Evolutionary conservation across 2,797 vertebrate genomes (phyloP), one percentile per base, ranked within the genome.

Genomic region (Xenentodon cancila): DNA sequence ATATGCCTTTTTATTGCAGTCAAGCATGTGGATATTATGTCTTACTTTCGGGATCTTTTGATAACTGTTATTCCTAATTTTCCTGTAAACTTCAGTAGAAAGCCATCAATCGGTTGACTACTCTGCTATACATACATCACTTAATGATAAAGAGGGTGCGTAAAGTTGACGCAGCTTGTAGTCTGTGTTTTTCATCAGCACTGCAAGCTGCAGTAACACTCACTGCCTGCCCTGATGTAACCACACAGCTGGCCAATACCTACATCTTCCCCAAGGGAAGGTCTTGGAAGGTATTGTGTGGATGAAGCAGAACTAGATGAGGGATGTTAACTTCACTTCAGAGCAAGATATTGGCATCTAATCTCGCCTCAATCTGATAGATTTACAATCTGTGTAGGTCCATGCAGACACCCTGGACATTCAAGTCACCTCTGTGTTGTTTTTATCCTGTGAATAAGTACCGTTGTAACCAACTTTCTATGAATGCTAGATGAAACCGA

Each of bases 321-420:
- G 40, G 53, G 59, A 77, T 69, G 74, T 55, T 80, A 66, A 40
- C 80, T 80, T 75, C 69, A 77, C 69, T 84, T 77, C 20, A 81
- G 34, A 63, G 69, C 70, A 73, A 85, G 71, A 74, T 70, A 80
- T 34, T 85, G 84, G 75, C 85, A 80, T 82, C 65, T 68, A 85
- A 80, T 75, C 81, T 59, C 71, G 68, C 63, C 77, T 88, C 68
- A 50, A 42, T 82, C 65, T 73, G 68, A 73, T 59, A 71, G 73
- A 86, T 86, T 79, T 82, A 82, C 68, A 84, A 69, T 64, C 61
- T 54, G 2, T 27, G 64, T 47, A 53, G 54, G 18, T 63, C 68
- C 59, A 53, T 5, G 12, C 64, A 56, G 34, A 9, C 61, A 49
- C 54, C 25, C 21, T 53, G 54, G 42, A 81, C 53, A 63, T 45